Evolutionary conservation across 1,140 invertebrate species (phyloP).

Genomic region (Drosophila nigromelanica): DNA sequence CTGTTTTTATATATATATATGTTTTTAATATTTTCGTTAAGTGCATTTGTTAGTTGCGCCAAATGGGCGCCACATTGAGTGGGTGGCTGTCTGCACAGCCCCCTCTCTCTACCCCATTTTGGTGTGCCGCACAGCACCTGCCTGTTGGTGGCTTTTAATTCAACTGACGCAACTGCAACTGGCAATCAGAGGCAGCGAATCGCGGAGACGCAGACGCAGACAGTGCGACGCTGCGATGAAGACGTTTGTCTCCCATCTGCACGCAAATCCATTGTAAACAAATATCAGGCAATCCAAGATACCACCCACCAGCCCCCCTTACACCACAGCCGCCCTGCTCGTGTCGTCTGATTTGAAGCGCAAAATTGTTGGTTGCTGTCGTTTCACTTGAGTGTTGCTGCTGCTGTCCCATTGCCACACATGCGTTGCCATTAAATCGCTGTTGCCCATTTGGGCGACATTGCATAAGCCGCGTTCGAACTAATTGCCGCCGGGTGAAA

Average conservation of each 20-base stretch:
- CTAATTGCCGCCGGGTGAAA: neutral
- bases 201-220: neutral
- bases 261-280: conserved; percentile 33
- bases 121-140: neutral
- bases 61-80: neutral
- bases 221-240: conserved; percentile 5
- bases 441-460: conserved; percentile 2
- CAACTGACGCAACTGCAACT: conserved; percentile 27
- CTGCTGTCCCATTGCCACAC: conserved; percentile 60
- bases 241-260: conserved; percentile 20
- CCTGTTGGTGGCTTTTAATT: neutral
- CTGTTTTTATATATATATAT: no score
- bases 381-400: conserved; percentile 30
- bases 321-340: no score
- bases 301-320: neutral
- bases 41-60: no score
- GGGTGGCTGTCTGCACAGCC: no score
- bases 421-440: conserved; percentile 30
- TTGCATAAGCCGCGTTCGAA: neutral
- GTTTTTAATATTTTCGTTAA: no score
- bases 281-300: neutral
- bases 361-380: conserved; percentile 52
- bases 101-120: neutral
- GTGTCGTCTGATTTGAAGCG: conserved; percentile 65
- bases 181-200: conserved; percentile 24